These are phyloP conservation scores for Amblyornis subalaris DNA, from an alignment of 2,113 vertebrate genomes.

Conservation along the genomic window DNA sequence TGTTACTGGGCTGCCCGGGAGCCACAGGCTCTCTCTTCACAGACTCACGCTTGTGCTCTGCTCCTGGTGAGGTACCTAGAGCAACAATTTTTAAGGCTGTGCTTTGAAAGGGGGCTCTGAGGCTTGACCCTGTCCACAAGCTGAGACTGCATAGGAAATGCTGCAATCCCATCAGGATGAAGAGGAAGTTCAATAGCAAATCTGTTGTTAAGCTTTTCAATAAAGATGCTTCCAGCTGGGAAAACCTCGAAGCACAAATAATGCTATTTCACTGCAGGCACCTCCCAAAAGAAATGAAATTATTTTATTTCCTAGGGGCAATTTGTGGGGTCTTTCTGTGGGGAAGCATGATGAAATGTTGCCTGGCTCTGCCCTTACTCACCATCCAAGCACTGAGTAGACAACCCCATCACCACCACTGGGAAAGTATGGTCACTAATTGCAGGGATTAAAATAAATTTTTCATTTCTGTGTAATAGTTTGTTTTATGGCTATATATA, in stretches of 20 bases:
- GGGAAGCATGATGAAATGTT: not conserved
- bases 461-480: not conserved
- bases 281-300: not conserved
- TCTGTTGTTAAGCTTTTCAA: not conserved
- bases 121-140: fast-evolving
- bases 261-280: not conserved
- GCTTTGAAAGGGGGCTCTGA: not conserved
- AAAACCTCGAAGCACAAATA: not conserved
- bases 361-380: not conserved
- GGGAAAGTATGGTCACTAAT: not conserved
- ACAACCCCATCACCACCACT: not conserved
- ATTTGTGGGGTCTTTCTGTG: not conserved
- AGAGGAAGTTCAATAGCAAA: not conserved
- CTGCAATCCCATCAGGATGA: not conserved
- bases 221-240: not conserved
- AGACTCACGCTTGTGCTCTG: fast-evolving
- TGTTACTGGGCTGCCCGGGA: fast-evolving
- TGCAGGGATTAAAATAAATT: not conserved
- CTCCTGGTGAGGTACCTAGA: not conserved
- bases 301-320: not conserved
- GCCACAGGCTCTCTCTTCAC: not conserved
- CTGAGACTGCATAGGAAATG: not conserved
- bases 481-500: not conserved
- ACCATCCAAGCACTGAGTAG: not conserved
- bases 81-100: not conserved